These are phyloP conservation scores for Brachypteracias leptosomus DNA, from an alignment of 2,113 vertebrate genomes.

Conservation along the genomic window DNA sequence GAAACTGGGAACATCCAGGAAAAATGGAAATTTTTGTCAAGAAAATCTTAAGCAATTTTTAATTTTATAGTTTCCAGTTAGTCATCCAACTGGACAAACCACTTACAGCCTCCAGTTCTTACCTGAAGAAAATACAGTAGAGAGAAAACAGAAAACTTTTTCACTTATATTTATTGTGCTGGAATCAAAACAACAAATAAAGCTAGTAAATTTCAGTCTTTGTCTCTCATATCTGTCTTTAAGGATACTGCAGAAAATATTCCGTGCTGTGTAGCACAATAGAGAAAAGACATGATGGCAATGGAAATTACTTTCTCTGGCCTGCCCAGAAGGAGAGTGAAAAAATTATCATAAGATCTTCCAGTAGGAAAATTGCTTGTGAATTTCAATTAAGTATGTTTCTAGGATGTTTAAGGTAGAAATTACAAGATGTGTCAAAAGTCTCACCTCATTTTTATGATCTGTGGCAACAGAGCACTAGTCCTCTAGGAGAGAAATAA, in stretches of 20 bases:
- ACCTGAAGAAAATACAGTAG: background rate
- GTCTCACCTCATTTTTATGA: background rate
- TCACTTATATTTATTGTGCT: background rate
- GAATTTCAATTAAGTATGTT: background rate
- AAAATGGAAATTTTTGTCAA: background rate
- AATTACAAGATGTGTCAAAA: background rate
- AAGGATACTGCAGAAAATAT: background rate
- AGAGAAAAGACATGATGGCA: background rate
- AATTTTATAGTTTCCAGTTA: background rate
- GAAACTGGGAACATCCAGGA: background rate
- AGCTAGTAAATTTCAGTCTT: background rate
- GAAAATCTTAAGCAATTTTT: background rate
- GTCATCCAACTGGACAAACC: background rate
- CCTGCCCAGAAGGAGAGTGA: background rate
- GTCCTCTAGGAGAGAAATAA: background rate
- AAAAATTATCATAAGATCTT: background rate
- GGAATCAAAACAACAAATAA: background rate
- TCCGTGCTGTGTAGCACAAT: background rate
- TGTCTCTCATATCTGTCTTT: background rate
- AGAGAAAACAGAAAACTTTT: background rate
- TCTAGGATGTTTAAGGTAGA: background rate
- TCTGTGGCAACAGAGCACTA: background rate
- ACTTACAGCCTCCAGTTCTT: background rate
- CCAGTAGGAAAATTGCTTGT: background rate
- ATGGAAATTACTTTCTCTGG: background rate